A percentile compares a stretch with the other conserved stretches of the same genome.
phyloP scores from a whole-genome alignment of 2,888 invertebrate species.

The Oxyteleia sp. region DNA sequence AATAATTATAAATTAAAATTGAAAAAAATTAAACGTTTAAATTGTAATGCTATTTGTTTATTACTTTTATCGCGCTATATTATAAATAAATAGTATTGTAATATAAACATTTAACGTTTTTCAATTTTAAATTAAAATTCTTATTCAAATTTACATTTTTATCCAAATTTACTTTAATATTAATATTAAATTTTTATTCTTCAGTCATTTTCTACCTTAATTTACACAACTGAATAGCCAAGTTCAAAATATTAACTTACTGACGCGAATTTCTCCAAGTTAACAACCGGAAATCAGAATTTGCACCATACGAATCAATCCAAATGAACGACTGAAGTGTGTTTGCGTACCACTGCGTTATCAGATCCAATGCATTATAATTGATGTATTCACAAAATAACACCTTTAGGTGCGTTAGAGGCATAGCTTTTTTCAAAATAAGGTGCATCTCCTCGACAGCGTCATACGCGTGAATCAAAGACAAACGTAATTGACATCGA shows the following conservation, averaged over 20 bases:
- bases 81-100: no score
- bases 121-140: no score
- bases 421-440: constrained; percentile 91
- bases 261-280: constrained; percentile 76
- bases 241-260: constrained; percentile 72
- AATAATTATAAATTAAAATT: no score
- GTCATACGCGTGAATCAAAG: constrained; percentile 91
- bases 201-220: no score
- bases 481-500: constrained; percentile 89
- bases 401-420: constrained; percentile 91
- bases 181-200: no score
- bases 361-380: constrained; percentile 88
- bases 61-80: no score
- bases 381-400: constrained; percentile 91
- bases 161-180: no score
- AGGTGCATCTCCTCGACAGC: constrained; percentile 90
- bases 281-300: constrained; percentile 30
- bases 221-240: no score
- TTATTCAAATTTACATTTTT: no score
- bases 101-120: no score
- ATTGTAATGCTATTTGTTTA: no score
- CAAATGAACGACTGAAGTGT: constrained; percentile 90
- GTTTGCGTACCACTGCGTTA: constrained; percentile 88
- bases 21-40: no score
- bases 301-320: constrained; percentile 88